Conservation (phyloP, 2,113 vertebrate species). For the Passer montanus region DNA sequence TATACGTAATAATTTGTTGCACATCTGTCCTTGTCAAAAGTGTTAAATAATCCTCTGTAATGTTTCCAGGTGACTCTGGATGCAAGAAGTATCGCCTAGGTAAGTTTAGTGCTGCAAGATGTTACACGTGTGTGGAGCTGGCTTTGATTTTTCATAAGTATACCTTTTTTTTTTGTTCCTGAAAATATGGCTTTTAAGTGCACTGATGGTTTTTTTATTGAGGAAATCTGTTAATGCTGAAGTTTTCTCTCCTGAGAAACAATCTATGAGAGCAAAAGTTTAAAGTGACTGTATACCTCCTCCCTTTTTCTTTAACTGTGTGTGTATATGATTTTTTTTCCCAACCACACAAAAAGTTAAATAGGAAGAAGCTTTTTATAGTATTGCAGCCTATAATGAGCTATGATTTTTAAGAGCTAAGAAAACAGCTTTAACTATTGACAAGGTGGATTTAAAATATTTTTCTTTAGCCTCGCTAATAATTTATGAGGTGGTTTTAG, state of each 20-base stretch:
- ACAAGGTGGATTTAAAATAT: slow-evolving; percentile 45
- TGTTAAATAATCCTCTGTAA: slow-evolving; percentile 36
- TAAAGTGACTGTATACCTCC: background rate
- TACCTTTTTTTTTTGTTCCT: background rate
- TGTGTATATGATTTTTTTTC: background rate
- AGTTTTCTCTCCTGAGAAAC: background rate
- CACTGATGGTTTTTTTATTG: background rate
- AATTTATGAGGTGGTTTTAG: slow-evolving; percentile 60
- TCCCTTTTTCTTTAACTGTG: background rate
- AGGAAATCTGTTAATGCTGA: background rate
- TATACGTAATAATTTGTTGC: slow-evolving; percentile 43
- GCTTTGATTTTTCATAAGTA: background rate
- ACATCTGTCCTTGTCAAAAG: slow-evolving; percentile 45
- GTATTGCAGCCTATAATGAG: slow-evolving; percentile 6
- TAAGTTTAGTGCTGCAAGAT: background rate
- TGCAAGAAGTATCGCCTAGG: background rate
- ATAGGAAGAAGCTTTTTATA: slow-evolving; percentile 20
- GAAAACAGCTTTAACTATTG: slow-evolving; percentile 47
- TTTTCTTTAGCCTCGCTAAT: slow-evolving; percentile 43
- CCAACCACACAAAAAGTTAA: background rate
- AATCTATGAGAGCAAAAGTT: background rate
- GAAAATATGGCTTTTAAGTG: background rate
- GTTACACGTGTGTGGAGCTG: background rate
- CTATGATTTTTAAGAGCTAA: slow-evolving; percentile 49
- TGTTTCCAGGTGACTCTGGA: slow-evolving; percentile 19